phyloP scores from a whole-genome alignment of 2,113 vertebrate species.

The Mesocricetus auratus region DNA sequence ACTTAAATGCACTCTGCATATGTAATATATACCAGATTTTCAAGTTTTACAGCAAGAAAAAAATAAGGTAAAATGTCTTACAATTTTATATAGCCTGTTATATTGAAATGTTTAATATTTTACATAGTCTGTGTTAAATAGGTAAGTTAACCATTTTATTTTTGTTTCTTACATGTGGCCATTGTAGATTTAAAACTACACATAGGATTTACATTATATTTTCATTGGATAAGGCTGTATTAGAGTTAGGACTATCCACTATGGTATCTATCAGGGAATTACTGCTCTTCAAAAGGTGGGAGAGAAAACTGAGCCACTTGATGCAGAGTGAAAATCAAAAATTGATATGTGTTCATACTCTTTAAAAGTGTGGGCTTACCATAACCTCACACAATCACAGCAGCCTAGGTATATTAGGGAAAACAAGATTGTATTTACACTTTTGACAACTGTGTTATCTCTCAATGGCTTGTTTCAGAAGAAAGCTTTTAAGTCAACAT shows the following conservation, averaged over 20 bases:
- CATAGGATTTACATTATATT: not conserved
- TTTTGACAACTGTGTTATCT: not conserved
- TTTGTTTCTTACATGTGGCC: not conserved
- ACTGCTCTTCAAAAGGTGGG: not conserved
- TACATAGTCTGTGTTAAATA: constrained; percentile 31
- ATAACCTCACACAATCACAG: not conserved
- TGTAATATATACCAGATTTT: constrained; percentile 7
- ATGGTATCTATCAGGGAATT: not conserved
- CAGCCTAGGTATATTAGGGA: not conserved
- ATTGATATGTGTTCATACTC: not conserved
- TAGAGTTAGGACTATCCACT: not conserved
- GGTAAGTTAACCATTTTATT: constrained; percentile 30
- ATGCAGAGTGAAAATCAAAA: not conserved
- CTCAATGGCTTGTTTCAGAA: constrained; percentile 44
- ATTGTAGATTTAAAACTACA: constrained; percentile 14
- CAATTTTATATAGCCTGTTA: constrained; percentile 38
- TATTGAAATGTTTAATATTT: constrained; percentile 32
- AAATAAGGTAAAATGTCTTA: not conserved
- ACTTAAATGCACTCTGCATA: not conserved
- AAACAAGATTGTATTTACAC: not conserved
- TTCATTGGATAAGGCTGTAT: not conserved
- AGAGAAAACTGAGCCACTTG: not conserved
- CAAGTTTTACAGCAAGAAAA: not conserved
- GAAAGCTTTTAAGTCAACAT: constrained; percentile 9
- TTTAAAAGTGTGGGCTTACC: constrained; percentile 22